Base-by-base conservation (phyloP, 2,113 vertebrate genomes). In the Trematocara marginatum region DNA sequence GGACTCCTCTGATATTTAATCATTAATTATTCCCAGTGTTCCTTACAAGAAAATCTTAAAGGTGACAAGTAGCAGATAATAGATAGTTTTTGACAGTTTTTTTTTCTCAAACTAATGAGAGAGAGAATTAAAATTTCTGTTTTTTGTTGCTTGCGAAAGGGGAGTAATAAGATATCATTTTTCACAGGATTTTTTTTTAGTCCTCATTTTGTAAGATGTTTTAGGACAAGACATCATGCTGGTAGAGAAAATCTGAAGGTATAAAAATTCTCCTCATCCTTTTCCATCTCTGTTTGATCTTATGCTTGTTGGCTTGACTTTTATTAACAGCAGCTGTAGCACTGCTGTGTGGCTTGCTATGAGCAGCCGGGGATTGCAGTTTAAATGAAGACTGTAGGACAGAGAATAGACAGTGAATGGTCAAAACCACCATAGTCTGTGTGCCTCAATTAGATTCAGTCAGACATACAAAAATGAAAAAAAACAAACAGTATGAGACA, bases 1-100 rank as follows among this genome's bases (percentile, higher is more conserved):
- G 87, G 82, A 71, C 79, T 61, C 64, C 88, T 92, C 82, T 89
- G 71, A 94, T 93, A 88, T 93, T 88, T 88, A 81, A 81, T 38
- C 89, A 90, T 94, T 91, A 92, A 94, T 92, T 88, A 92, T 93
- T 57, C 53, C 64, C 86, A 78, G 89, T 90, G 88, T 84, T 93
- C 78, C 53, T 78, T 87, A 89, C 84, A 90, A 61, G 78, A 45
- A 74, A 82, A 20, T 85, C 79, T 85, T 82, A 78, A 87, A 89
- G 80, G 69, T 91, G 83, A 82, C 82, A 88, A 51, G 29, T 11
- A 54, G 3, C 13, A 42, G 78, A 56, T 56, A 54, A 89, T 56
- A 80, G 34, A 9, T 64, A 49, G 15, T 23, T 88, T 87, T 51
- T 82, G 40, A 80, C 40, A 49, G 10, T n/a, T 53, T 6, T 31